Conservation (phyloP, 2,797 vertebrate genomes). For the Mycteria americana region DNA sequence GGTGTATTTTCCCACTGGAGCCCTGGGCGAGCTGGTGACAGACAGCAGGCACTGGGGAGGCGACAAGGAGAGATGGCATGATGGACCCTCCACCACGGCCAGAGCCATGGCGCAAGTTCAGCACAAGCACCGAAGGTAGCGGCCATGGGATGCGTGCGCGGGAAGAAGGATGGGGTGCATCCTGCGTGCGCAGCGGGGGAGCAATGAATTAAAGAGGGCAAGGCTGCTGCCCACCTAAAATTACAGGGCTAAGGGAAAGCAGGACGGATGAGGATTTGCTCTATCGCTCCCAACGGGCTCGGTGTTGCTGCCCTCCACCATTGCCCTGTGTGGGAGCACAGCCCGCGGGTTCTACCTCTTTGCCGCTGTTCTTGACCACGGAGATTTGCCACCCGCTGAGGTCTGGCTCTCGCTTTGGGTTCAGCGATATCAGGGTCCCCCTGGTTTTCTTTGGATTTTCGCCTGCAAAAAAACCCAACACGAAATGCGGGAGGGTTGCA, state of each 20-base stretch:
- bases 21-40: slow-evolving; percentile 46
- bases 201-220: not conserved
- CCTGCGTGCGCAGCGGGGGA: accelerated
- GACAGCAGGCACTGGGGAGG: slow-evolving; percentile 58
- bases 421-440: slow-evolving; percentile 19
- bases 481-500: not conserved
- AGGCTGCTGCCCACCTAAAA: not conserved
- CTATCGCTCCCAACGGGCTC: not conserved
- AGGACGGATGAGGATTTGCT: not conserved
- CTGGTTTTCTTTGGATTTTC: not conserved
- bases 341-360: slow-evolving; percentile 33
- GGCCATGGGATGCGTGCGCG: accelerated
- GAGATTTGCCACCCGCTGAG: slow-evolving; percentile 32
- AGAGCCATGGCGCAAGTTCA: not conserved
- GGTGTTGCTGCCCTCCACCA: not conserved
- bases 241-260: not conserved
- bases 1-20: slow-evolving; percentile 64
- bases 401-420: not conserved
- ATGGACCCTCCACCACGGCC: not conserved
- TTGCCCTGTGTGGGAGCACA: accelerated
- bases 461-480: slow-evolving; percentile 10
- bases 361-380: not conserved
- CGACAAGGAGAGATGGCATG: not conserved
- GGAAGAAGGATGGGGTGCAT: accelerated
- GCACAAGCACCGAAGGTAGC: accelerated